A percentile compares a stretch with the other conserved stretches of the same genome.
Conservation (phyloP, 2,797 vertebrate species). For the Phataginus tetradactyla region DNA sequence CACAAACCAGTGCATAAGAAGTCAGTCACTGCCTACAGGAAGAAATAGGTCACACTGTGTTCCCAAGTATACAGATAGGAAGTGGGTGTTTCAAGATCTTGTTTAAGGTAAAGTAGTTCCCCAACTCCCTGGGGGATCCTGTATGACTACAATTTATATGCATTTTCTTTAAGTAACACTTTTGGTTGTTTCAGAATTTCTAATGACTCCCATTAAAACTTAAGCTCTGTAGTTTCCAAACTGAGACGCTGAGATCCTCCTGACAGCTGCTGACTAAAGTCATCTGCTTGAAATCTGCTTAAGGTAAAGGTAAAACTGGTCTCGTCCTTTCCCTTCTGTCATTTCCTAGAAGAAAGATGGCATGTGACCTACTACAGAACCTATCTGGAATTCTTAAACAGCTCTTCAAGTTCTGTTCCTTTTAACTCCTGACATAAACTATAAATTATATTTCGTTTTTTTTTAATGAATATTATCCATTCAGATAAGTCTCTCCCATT, state of each 20-base stretch:
- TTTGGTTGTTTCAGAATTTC: background rate
- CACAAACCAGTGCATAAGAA: background rate
- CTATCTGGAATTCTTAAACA: background rate
- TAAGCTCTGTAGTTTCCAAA: background rate
- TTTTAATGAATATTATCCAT: conserved; percentile 18
- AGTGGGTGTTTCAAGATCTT: background rate
- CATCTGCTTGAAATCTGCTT: background rate
- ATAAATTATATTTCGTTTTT: background rate
- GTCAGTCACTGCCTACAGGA: background rate
- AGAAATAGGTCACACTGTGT: background rate
- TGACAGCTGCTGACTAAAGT: background rate
- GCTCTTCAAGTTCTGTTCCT: background rate
- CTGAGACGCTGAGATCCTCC: background rate
- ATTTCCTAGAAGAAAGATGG: background rate
- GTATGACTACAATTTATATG: conserved; percentile 17
- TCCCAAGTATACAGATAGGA: background rate
- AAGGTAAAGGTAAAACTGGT: background rate
- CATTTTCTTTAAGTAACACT: conserved; percentile 19
- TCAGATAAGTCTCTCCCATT: background rate
- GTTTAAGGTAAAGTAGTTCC: conserved; percentile 52
- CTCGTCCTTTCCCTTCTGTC: conserved; percentile 6
- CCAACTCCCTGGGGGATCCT: background rate
- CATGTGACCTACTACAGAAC: background rate
- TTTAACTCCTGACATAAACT: background rate
- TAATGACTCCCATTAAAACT: background rate